Percentiles rank a stretch among this genome's conserved stretches.
Evolutionary conservation across 2,797 vertebrate species (phyloP).

Genomic region (Hypotaenidia philippensis): DNA sequence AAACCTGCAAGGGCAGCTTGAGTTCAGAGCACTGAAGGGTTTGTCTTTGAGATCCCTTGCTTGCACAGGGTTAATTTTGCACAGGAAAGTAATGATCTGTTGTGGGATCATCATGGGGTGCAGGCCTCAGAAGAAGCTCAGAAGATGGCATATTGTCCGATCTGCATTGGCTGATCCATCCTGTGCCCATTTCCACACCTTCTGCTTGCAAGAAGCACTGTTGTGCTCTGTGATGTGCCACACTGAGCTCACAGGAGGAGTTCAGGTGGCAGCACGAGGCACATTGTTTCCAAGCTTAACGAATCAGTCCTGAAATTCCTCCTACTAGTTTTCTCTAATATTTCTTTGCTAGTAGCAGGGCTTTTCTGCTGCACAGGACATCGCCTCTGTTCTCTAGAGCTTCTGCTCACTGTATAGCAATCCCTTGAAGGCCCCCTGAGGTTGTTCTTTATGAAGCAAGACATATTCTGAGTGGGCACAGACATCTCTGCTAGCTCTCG

Average conservation of each 20-base stretch:
- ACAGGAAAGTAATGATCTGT: not conserved
- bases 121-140: not conserved
- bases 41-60: not conserved
- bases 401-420: conserved; percentile 11
- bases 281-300: not conserved
- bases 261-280: not conserved
- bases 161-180: not conserved
- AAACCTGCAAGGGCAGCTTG: conserved; percentile 22
- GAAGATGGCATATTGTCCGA: rapidly evolving
- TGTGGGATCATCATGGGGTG: rapidly evolving
- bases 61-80: not conserved
- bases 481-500: conserved; percentile 9
- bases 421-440: conserved; percentile 40
- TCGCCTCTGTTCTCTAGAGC: conserved; percentile 17
- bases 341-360: conserved; percentile 7
- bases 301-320: not conserved
- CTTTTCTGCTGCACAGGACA: conserved; percentile 19
- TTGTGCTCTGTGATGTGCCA: not conserved
- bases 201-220: not conserved
- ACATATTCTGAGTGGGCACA: conserved; percentile 48
- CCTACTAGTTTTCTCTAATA: conserved; percentile 5
- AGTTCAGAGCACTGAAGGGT: not conserved
- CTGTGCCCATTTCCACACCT: not conserved
- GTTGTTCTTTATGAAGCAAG: conserved; percentile 32
- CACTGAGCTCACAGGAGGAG: not conserved